Evolutionary conservation across 1,140 invertebrate genomes (phyloP).

Genomic region (Caenorhabditis inopinata): DNA sequence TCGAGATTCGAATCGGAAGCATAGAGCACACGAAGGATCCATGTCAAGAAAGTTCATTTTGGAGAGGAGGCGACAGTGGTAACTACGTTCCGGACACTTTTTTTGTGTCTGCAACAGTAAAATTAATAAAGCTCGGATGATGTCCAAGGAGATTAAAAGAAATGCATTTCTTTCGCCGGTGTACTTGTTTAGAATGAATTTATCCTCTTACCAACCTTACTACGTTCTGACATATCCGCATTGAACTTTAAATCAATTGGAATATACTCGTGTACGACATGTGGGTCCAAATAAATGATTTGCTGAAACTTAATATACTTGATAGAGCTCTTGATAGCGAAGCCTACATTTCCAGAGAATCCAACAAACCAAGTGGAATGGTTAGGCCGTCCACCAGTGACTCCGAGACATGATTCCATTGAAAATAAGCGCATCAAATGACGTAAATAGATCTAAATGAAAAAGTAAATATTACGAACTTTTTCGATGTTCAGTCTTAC

Average conservation of each 20-base stretch:
- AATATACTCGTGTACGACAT: conserved; percentile 86
- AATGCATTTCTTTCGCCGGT: no score
- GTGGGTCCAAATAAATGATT: conserved; percentile 85
- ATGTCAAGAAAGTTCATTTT: conserved; percentile 83
- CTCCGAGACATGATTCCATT: conserved; percentile 80
- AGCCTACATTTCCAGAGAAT: conserved; percentile 73
- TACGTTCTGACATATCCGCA: conserved; percentile 55
- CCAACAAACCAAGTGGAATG: conserved; percentile 89
- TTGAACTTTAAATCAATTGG: conserved; percentile 67
- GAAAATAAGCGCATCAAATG: conserved; percentile 78
- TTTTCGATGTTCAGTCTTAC: conserved; percentile 72
- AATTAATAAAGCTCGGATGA: background rate
- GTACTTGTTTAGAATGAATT: no score
- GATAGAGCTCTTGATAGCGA: background rate
- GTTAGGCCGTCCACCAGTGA: conserved; percentile 85
- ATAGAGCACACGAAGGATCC: conserved; percentile 88
- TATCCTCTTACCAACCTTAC: background rate
- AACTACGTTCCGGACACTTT: conserved; percentile 69
- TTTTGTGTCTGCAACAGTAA: background rate
- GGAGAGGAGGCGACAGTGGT: conserved; percentile 82
- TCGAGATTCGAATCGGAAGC: conserved; percentile 79
- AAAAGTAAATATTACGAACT: background rate
- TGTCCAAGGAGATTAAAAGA: no score
- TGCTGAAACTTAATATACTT: conserved; percentile 70
- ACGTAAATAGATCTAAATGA: conserved; percentile 42